Evolutionary conservation across 2,888 invertebrate species (phyloP).

Genomic region (Vanessa cardui): DNA sequence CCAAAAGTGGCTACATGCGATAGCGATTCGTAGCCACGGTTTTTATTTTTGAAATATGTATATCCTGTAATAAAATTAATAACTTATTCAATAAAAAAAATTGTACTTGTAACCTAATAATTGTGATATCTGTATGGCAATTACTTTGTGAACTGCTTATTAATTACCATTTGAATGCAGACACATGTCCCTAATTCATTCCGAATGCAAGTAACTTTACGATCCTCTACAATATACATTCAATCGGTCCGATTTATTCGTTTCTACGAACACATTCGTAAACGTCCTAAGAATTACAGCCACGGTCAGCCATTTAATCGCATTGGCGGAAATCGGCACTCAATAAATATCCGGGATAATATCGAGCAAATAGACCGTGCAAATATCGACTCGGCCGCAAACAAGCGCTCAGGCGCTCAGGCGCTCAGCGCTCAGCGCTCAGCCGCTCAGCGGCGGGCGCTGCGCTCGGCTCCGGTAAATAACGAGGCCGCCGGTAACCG

Average conservation of each 20-base stretch:
- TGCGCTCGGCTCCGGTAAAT: constrained; percentile 34
- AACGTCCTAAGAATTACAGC: constrained; percentile 11
- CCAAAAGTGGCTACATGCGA: no score
- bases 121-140: no score
- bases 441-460: constrained; percentile 15
- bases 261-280: background rate
- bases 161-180: no score
- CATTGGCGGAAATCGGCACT: constrained; percentile 39
- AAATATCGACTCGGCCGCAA: constrained; percentile 36
- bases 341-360: constrained; percentile 46
- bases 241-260: background rate
- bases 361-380: constrained; percentile 45
- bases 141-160: no score
- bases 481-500: constrained; percentile 38
- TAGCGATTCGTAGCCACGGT: no score
- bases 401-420: constrained; percentile 20
- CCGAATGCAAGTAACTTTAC: background rate
- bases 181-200: no score
- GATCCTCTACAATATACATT: background rate
- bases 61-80: no score
- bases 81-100: no score
- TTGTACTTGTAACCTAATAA: no score
- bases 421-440: constrained; percentile 9
- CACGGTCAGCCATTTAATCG: constrained; percentile 22
- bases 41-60: no score